Evolutionary conservation across 1,140 invertebrate species (phyloP), one percentile per base, ranked within the genome.

Genomic region (Agrilus planipennis): DNA sequence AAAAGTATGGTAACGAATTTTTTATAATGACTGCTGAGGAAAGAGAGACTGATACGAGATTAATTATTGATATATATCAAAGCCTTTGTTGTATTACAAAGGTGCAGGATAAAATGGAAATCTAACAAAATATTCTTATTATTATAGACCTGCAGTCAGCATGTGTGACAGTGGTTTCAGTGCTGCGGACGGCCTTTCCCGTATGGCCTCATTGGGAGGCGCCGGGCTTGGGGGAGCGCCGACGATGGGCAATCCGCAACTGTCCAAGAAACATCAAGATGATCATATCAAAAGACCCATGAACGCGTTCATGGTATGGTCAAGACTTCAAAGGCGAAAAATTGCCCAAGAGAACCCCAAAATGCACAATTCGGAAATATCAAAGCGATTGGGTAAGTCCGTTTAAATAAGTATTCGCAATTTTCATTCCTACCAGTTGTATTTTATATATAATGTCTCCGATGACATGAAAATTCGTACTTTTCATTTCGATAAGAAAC

Each of bases 331-430:
- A 54, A 64, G 88, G 34, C 69, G 85, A 41, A 90, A 95, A 65
- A 96, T 96, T 51, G 91, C 92, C 0, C 87, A 93, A 61, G 90
- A 96, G 53, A 95, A 97, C 65, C 93, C 93, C 1, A 96, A 96
- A 69, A 95, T 97, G 91, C 92, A 97, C 68, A 97, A 97, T 62
- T 93, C 89, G 0, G 92, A 96, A 64, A 97, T 97, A 45, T 91
- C 86, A 15, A 96, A 96, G 63, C 66, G 90, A 60, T 74, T 97
- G 25, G 92, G 84, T 86, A 47, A 77, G 79, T 65, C 36, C 9
- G 2, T n/a, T n/a, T n/a, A n/a, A n/a, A n/a, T n/a, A n/a, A n/a
- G n/a, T n/a, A n/a, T n/a, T n/a, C n/a, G n/a, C n/a, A n/a, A n/a
- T n/a, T n/a, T n/a, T n/a, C n/a, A n/a, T n/a, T n/a, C n/a, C n/a